Conservation (phyloP, 2,113 vertebrate genomes). For the Sciurus niger region DNA sequence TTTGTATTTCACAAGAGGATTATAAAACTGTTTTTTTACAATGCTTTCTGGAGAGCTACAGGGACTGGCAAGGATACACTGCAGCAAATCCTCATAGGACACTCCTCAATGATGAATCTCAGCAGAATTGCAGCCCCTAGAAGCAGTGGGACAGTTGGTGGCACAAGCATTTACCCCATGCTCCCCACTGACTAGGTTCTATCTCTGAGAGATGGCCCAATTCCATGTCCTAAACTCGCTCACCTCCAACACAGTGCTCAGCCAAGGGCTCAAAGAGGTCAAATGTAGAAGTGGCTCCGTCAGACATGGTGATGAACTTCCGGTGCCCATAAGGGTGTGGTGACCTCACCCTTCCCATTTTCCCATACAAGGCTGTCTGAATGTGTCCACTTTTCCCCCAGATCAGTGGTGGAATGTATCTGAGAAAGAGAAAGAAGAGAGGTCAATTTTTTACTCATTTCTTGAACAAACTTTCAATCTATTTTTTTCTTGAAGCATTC, state of each 20-base stretch:
- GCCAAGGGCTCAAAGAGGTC: slow-evolving; percentile 97
- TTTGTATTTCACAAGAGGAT: neutral
- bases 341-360: slow-evolving; percentile 96
- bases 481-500: neutral
- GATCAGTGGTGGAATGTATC: slow-evolving; percentile 97
- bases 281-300: slow-evolving; percentile 97
- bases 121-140: neutral
- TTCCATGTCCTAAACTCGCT: slow-evolving; percentile 64
- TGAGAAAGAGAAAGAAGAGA: slow-evolving; percentile 84
- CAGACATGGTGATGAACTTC: slow-evolving; percentile 97
- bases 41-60: neutral
- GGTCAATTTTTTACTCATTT: slow-evolving; percentile 35
- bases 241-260: slow-evolving; percentile 96
- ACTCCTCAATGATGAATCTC: neutral
- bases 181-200: neutral
- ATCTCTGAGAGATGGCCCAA: neutral
- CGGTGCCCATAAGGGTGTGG: slow-evolving; percentile 95
- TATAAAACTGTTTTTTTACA: neutral
- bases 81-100: neutral
- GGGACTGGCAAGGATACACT: neutral
- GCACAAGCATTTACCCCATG: accelerated
- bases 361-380: slow-evolving; percentile 98
- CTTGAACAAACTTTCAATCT: neutral
- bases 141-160: accelerated
- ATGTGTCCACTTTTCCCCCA: slow-evolving; percentile 99